A percentile compares a stretch with the other conserved stretches of the same genome.
Conservation (phyloP, 2,888 invertebrate genomes). For the Ectemnius lituratus region DNA sequence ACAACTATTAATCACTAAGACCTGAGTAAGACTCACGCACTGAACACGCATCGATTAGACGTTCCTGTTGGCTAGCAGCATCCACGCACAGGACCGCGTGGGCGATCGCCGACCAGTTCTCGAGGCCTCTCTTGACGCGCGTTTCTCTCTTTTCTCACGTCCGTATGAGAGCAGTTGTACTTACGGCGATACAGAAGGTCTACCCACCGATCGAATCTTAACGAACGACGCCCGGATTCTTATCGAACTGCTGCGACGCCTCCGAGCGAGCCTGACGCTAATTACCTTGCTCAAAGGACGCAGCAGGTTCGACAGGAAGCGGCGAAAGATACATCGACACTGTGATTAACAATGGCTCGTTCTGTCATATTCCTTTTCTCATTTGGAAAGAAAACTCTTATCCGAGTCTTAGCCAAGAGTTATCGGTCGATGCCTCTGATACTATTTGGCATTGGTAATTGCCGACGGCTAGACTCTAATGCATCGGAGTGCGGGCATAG, state of each 20-base stretch:
- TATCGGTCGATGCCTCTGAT: too few relatives aligned
- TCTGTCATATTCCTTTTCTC: too few relatives aligned
- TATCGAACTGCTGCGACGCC: slow-evolving; percentile 32
- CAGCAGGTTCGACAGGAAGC: background rate
- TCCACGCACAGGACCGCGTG: slow-evolving; percentile 35
- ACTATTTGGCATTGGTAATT: background rate
- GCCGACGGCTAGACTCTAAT: background rate
- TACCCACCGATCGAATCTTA: slow-evolving; percentile 3
- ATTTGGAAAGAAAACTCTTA: too few relatives aligned
- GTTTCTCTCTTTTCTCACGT: slow-evolving; percentile 3
- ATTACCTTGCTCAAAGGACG: slow-evolving; percentile 23
- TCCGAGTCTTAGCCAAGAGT: too few relatives aligned
- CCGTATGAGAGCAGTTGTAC: too few relatives aligned
- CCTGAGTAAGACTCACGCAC: slow-evolving; percentile 35
- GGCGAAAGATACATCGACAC: background rate
- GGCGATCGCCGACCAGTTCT: slow-evolving; percentile 52
- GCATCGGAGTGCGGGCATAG: background rate
- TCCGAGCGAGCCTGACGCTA: slow-evolving; percentile 35
- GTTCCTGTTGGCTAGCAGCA: slow-evolving; percentile 26
- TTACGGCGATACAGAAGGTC: background rate
- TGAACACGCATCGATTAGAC: slow-evolving; percentile 58
- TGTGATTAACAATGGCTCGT: too few relatives aligned
- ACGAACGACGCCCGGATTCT: slow-evolving; percentile 8
- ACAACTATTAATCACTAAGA: slow-evolving; percentile 56
- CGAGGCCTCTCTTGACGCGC: background rate